Evolutionary conservation across 1,140 invertebrate species (phyloP), one percentile per base, ranked within the genome.

Genomic region (Lordiphosa collinella): DNA sequence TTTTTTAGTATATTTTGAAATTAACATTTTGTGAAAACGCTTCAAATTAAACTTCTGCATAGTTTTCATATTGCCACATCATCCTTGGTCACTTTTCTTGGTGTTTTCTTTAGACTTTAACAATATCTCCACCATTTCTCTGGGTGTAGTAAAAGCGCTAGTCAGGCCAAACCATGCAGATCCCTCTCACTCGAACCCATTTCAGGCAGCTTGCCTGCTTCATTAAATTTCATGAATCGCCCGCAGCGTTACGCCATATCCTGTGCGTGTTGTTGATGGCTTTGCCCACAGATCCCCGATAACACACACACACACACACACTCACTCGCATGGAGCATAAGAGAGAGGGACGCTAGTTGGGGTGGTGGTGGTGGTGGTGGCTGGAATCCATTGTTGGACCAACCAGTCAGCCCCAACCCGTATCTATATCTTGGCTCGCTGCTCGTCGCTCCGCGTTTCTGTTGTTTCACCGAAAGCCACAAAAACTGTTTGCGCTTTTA

Each of bases 151-250:
- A 29, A 29, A 29, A 36, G 36, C 50, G 43, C 36, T 13, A 55
- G 64, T 47, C 13, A n/a, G 34, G 55, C 70, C 25, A 29, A 61
- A 16, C 56, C 69, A 53, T 44, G 57, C 65, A 47, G 58, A 65
- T 69, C 52, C 40, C 38, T 10, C 13, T 16, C 12, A 11, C 14
- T 35, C 12, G 18, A 37, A 36, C 48, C 31, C 56, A 55, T 56
- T 55, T 29, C 6, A 8, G 25, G 25, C 48, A 61, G 55, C 41
- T 61, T 59, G 46, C 56, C 62, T 68, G 67, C 78, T 84, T 82
- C 76, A 82, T 82, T 82, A 84, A 82, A 82, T 82, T 82, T 82
- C 78, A 82, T 82, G 76, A 82, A 82, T 84, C 72, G 76, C 76
- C 76, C 78, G 76, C 76, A 82, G 76, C 67, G 63, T 52, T 69